phyloP scores from a whole-genome alignment of 2,797 vertebrate genomes.

The Labroides dimidiatus region DNA sequence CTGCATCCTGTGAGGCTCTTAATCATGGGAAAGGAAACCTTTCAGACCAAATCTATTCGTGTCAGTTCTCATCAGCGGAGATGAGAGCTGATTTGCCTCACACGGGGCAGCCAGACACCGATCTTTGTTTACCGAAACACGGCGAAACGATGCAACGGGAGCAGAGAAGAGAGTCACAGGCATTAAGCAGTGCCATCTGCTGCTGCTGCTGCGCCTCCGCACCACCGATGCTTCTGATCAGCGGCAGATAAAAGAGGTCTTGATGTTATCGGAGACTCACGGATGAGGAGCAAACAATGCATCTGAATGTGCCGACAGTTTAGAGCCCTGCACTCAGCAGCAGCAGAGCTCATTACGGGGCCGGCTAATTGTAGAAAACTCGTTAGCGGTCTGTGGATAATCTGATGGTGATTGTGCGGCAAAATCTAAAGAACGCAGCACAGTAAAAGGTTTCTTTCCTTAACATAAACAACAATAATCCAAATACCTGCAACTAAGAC shows the following conservation, averaged over 20 bases:
- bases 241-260: conserved; percentile 20
- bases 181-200: conserved; percentile 43
- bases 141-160: conserved; percentile 36
- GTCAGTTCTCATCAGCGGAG: conserved; percentile 66
- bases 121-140: conserved; percentile 44
- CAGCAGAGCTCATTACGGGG: conserved; percentile 13
- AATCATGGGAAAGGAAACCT: conserved; percentile 72
- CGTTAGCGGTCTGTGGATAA: background rate
- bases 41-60: conserved; percentile 66
- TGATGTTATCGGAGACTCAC: conserved; percentile 5
- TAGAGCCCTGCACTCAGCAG: conserved; percentile 3
- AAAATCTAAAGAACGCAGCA: background rate
- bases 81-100: conserved; percentile 60
- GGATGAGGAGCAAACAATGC: conserved; percentile 15
- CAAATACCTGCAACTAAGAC: too few species aligned
- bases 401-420: background rate
- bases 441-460: too few species aligned
- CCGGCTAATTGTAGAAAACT: background rate
- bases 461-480: background rate
- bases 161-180: conserved; percentile 8
- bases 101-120: conserved; percentile 34
- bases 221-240: conserved; percentile 19
- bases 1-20: conserved; percentile 51
- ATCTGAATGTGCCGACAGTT: conserved; percentile 1
- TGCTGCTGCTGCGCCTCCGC: conserved; percentile 10